phyloP scores from a whole-genome alignment of 2,113 vertebrate species.

The Ailuropoda melanoleuca region DNA sequence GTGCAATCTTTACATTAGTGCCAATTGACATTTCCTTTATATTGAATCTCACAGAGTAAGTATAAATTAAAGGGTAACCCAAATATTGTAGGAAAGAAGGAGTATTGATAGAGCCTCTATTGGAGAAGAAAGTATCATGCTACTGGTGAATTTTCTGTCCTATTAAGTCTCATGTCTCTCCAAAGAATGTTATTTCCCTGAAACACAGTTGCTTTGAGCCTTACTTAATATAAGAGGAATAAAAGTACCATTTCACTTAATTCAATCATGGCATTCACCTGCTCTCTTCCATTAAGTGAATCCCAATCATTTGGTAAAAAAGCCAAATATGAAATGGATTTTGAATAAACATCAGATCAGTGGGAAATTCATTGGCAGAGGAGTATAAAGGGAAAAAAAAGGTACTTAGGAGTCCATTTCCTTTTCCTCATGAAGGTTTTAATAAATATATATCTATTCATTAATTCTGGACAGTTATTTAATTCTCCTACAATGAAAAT shows the following conservation, averaged over 20 bases:
- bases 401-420: not conserved
- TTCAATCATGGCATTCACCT: not conserved
- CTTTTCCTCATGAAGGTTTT: not conserved
- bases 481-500: not conserved
- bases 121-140: conserved; percentile 44
- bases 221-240: conserved; percentile 29
- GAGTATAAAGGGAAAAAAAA: not conserved
- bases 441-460: not conserved
- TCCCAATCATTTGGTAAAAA: not conserved
- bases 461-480: not conserved
- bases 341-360: not conserved
- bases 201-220: conserved; percentile 58
- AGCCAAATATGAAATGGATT: not conserved
- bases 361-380: not conserved
- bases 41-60: conserved; percentile 59
- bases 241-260: conserved; percentile 15
- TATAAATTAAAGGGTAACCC: conserved; percentile 61
- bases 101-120: not conserved
- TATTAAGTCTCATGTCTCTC: conserved; percentile 62
- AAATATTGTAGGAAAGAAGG: conserved; percentile 28
- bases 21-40: conserved; percentile 14
- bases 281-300: conserved; percentile 3
- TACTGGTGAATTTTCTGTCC: conserved; percentile 55
- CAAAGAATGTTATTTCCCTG: conserved; percentile 31
- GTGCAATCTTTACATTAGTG: not conserved